Conservation (phyloP, 2,888 invertebrate species). For the Lepidocyrtinus sp. region DNA sequence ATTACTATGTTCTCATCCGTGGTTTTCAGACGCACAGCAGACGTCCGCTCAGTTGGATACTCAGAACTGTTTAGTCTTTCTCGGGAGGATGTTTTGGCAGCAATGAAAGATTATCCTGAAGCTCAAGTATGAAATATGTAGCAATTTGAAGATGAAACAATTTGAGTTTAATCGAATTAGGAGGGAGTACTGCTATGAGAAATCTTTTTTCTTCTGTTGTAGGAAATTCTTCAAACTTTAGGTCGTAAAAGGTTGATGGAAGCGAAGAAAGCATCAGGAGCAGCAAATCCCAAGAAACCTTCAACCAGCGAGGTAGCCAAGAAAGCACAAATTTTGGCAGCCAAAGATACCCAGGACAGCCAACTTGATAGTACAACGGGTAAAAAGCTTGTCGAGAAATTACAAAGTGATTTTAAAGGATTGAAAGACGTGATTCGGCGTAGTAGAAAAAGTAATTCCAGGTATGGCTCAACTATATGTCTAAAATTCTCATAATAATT, state of each 20-base stretch:
- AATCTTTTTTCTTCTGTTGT: conserved; percentile 21
- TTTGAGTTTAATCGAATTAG: no score
- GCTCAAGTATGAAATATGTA: conserved; percentile 86
- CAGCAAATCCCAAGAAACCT: conserved; percentile 59
- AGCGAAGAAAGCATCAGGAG: conserved; percentile 75
- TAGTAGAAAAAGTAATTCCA: conserved; percentile 73
- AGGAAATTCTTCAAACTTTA: conserved; percentile 89
- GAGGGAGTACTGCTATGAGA: neutral
- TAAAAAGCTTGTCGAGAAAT: conserved; percentile 86
- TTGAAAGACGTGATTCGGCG: conserved; percentile 78
- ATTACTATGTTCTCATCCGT: conserved; percentile 56
- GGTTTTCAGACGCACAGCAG: conserved; percentile 91
- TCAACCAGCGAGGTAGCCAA: conserved; percentile 29
- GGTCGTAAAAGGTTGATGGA: conserved; percentile 90
- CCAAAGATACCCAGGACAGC: conserved; percentile 27
- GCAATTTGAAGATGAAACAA: neutral
- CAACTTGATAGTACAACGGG: conserved; percentile 76
- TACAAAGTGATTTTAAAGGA: conserved; percentile 87
- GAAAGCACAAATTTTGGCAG: conserved; percentile 66
- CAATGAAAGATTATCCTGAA: conserved; percentile 98
- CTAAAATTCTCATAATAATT: neutral
- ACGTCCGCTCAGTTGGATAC: conserved; percentile 95
- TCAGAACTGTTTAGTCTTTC: conserved; percentile 95
- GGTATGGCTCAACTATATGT: conserved; percentile 60
- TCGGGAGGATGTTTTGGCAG: conserved; percentile 92